Conservation (phyloP, 2,888 invertebrate genomes). For the Chymomyza caudatula region DNA sequence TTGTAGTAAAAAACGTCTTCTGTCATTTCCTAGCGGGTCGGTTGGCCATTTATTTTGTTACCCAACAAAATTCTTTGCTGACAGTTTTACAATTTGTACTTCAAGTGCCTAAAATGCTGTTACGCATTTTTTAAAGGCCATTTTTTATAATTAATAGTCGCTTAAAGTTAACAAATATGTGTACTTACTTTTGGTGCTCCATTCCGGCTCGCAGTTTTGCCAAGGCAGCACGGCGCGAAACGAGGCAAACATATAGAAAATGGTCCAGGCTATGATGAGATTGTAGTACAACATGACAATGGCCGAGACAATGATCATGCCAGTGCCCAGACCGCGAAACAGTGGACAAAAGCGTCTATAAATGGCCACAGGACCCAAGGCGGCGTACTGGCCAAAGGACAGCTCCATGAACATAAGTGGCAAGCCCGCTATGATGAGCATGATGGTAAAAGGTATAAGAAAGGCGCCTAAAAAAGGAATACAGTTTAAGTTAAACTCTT, state of each 20-base stretch:
- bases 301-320: constrained; percentile 87
- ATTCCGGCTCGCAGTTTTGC: constrained; percentile 85
- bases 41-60: neutral
- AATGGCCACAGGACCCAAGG: constrained; percentile 87
- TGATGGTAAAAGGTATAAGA: constrained; percentile 89
- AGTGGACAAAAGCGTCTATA: constrained; percentile 86
- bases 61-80: neutral
- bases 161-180: neutral
- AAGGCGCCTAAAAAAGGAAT: constrained; percentile 83
- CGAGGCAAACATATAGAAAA: constrained; percentile 86
- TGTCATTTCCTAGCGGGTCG: neutral
- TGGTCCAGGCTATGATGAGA: constrained; percentile 87
- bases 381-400: constrained; percentile 91
- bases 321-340: constrained; percentile 86
- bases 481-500: neutral
- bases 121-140: neutral
- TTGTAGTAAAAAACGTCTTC: no score
- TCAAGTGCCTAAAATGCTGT: constrained; percentile 24
- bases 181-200: constrained; percentile 83
- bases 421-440: constrained; percentile 88
- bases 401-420: constrained; percentile 91
- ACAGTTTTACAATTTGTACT: neutral
- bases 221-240: constrained; percentile 84
- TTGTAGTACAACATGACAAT: constrained; percentile 88
- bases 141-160: neutral